Conservation (phyloP, 2,797 vertebrate species). For the Mus minutoides region DNA sequence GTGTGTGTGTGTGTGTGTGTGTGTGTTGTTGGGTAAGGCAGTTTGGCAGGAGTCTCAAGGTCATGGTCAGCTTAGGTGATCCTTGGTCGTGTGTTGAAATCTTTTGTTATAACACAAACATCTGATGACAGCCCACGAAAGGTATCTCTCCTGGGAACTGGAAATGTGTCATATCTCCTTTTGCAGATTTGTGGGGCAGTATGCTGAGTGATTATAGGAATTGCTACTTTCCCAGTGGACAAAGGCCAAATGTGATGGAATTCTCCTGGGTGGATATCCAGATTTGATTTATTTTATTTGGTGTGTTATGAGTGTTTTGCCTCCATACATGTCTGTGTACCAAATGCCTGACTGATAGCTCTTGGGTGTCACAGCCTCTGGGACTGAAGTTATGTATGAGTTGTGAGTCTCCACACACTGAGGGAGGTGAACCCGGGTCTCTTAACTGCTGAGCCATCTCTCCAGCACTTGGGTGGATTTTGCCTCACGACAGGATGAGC, state of each 20-base stretch:
- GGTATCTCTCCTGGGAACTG: not conserved
- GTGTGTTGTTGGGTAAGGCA: too few species aligned
- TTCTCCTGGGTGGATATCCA: not conserved
- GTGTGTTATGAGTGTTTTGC: not conserved
- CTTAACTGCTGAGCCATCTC: not conserved
- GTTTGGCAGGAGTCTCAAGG: not conserved
- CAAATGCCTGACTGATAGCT: not conserved
- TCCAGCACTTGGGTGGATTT: not conserved
- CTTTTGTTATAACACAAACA: not conserved
- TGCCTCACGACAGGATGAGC: not conserved
- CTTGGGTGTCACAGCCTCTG: not conserved
- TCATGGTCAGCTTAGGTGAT: not conserved
- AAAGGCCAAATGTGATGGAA: not conserved
- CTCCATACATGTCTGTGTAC: not conserved
- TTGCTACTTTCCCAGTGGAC: not conserved
- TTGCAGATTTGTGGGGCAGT: not conserved
- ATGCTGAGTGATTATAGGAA: not conserved
- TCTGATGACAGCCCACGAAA: slow-evolving; percentile 17
- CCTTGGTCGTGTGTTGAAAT: not conserved
- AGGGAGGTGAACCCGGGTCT: not conserved
- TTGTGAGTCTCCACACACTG: not conserved
- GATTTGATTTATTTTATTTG: not conserved
- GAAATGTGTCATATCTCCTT: not conserved
- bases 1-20: too few species aligned
- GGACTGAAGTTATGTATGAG: not conserved